phyloP scores from a whole-genome alignment of 2,797 vertebrate species.

The Catostomus latipinnis region DNA sequence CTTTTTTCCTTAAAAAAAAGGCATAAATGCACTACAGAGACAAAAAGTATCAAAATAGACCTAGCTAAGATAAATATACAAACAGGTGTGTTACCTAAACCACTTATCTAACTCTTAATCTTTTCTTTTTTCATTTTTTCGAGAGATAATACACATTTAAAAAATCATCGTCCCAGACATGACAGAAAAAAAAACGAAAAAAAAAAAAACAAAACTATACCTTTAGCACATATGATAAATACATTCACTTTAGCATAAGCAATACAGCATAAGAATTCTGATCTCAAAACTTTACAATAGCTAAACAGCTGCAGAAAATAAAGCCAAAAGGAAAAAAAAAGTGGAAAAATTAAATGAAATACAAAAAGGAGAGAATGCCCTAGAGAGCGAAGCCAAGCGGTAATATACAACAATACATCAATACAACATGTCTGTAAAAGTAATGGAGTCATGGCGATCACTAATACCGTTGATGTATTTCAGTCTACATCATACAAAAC shows the following conservation, averaged over 20 bases:
- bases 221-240: constrained; percentile 86
- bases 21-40: constrained; percentile 88
- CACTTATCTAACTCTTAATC: constrained; percentile 84
- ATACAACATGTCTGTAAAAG: constrained; percentile 76
- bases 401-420: constrained; percentile 85
- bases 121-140: constrained; percentile 67
- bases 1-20: constrained; percentile 83
- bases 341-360: constrained; percentile 24
- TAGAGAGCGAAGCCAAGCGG: constrained; percentile 80
- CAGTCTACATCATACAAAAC: constrained; percentile 81
- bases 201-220: constrained; percentile 79
- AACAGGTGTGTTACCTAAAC: constrained; percentile 87
- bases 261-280: constrained; percentile 81
- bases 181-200: constrained; percentile 68
- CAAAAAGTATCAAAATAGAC: constrained; percentile 90
- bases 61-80: constrained; percentile 92
- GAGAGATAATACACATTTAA: constrained; percentile 79
- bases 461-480: constrained; percentile 68
- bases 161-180: constrained; percentile 83
- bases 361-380: constrained; percentile 74
- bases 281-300: constrained; percentile 84
- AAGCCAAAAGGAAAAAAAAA: constrained; percentile 37
- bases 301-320: constrained; percentile 76
- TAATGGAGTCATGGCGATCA: constrained; percentile 76
- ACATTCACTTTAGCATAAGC: constrained; percentile 84